Evolutionary conservation across 2,113 vertebrate genomes (phyloP), one percentile per base, ranked within the genome.

Genomic region (Chlamydotis undulata): DNA sequence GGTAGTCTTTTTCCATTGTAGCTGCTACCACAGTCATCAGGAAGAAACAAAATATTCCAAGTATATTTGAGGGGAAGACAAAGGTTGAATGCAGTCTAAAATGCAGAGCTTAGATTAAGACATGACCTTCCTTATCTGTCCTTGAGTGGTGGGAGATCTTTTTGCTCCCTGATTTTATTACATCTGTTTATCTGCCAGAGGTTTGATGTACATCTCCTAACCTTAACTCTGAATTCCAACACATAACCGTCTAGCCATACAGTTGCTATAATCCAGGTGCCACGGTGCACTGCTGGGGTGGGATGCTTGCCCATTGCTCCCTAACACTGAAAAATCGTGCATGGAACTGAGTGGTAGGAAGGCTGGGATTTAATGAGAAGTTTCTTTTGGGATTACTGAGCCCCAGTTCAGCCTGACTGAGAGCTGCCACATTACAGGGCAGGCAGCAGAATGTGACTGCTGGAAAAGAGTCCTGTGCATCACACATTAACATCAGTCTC

Each of bases 211-310:
- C 21, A 59, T 61, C 41, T 19, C 37, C 31, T 24, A 33, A 81
- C 9, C 29, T 64, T 84, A 87, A 81, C 17, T n/a, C 50, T 13
- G 47, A 75, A 35, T 59, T 76, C 31, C 12, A 37, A 4, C 52
- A 39, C 21, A 12, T 15, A 67, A 69, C 13, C 19, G 13, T 23
- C 50, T 14, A 69, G 35, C 31, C 33, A n/a, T 6, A 39, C 4
- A 74, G 35, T 8, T 69, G 64, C 45, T 55, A 17, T 12, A 81
- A 50, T 25, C 17, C 45, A 73, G 2, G 13, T 7, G 13, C 10
- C 63, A 52, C 4, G 17, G 29, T 6, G 21, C 12, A 41, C 10
- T 11, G 13, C 2, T 0, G 2, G 37, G 47, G 10, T 1, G 23
- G 12, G 22, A 15, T 74, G 33, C 28, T 68, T 69, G 28, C 22